Evolutionary conservation across 2,113 vertebrate genomes (phyloP).

Genomic region (Terrapene triunguis): DNA sequence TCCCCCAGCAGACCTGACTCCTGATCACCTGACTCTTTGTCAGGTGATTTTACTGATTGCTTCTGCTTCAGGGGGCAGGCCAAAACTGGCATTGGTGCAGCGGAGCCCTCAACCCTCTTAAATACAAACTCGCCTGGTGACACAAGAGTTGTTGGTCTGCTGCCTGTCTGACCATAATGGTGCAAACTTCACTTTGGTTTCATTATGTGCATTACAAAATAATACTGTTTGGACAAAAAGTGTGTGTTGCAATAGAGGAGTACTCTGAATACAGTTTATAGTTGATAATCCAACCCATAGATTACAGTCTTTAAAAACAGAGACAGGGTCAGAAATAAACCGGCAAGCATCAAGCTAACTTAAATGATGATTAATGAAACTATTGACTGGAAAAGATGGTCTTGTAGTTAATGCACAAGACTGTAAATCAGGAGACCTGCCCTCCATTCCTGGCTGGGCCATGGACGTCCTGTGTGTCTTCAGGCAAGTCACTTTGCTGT

Average conservation of each 20-base stretch:
- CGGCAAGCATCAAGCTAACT: not conserved
- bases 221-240: not conserved
- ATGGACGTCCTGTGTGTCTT: not conserved
- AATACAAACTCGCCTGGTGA: not conserved
- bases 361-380: not conserved
- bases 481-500: not conserved
- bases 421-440: not conserved
- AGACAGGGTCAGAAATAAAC: not conserved
- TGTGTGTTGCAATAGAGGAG: not conserved
- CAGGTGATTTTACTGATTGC: not conserved
- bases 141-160: not conserved
- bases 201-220: rapidly evolving
- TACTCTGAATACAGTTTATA: rapidly evolving
- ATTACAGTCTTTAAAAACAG: not conserved
- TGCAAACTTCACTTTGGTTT: not conserved
- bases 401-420: not conserved
- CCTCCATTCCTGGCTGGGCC: not conserved
- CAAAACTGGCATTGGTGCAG: not conserved
- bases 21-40: not conserved
- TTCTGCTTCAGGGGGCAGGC: not conserved
- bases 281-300: not conserved
- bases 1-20: not conserved
- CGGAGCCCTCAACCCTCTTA: not conserved
- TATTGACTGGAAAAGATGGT: not conserved
- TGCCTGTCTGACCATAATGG: rapidly evolving